A percentile compares a stretch with the other conserved stretches of the same genome.
phyloP scores from a whole-genome alignment of 2,797 vertebrate genomes.

The Kryptolebias ocellatus region DNA sequence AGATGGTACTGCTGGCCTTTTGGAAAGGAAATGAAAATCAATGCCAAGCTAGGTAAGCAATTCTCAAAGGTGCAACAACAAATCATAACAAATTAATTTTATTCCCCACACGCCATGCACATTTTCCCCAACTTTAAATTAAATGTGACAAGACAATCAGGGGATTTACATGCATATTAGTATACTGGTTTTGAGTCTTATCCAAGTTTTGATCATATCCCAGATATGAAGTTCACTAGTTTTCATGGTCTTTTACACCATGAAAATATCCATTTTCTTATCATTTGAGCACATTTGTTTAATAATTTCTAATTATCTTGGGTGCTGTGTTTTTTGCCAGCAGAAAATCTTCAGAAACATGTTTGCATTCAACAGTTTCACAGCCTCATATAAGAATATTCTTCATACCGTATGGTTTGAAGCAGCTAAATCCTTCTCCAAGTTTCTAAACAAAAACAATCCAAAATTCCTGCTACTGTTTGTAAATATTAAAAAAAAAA shows the following conservation, averaged over 20 bases:
- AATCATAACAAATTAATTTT: not conserved
- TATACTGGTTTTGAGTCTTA: not conserved
- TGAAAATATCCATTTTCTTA: not conserved
- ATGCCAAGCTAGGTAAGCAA: not conserved
- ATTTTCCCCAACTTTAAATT: conserved; percentile 7
- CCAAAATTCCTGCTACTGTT: not conserved
- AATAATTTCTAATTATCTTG: not conserved
- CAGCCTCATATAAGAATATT: no score
- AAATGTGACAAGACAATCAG: conserved; percentile 6
- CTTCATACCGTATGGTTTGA: not conserved
- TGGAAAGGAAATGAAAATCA: not conserved
- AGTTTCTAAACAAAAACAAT: not conserved
- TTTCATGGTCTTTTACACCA: not conserved
- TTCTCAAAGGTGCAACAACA: conserved; percentile 8
- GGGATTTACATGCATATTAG: not conserved
- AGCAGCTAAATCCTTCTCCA: not conserved
- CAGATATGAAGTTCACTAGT: not conserved
- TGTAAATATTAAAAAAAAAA: not conserved
- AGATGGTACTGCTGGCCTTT: conserved; percentile 15
- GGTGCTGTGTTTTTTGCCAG: not conserved
- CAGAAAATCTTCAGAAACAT: not conserved
- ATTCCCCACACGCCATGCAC: conserved; percentile 3
- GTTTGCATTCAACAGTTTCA: no score
- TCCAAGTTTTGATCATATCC: not conserved
- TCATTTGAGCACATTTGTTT: not conserved